Evolutionary conservation across 1,140 invertebrate species (phyloP), one percentile per base, ranked within the genome.

Genomic region (Zaprionus taronus): DNA sequence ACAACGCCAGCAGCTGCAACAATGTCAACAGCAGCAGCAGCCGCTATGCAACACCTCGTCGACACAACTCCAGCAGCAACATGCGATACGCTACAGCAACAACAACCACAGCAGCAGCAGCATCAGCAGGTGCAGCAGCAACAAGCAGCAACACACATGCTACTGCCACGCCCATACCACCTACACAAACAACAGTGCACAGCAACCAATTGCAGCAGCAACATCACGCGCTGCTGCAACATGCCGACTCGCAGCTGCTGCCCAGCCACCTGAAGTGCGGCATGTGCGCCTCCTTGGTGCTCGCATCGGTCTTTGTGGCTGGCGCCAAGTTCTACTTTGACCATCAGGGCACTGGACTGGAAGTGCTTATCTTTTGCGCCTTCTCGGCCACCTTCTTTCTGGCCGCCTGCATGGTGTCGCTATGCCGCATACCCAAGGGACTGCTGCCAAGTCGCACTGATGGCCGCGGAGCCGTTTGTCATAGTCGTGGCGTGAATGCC

Each of bases 241-340:
- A 82, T 34, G 77, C 81, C 11, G 92, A 93, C 34, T 81, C 90
- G 5, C 92, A 93, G 66, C 64, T 93, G 56, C 34, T 95, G 93
- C 94, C 94, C 3, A 93, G 94, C 17, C 94, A 95, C 66, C 81
- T 95, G 14, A 95, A 95, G 80, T 96, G 95, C 83, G 95, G 95
- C 22, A 94, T 96, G 93, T 95, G 95, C 83, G 95, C 95, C 41
- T 95, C 95, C 1, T 94, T 96, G 75, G 94, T 95, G 14, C 81
- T 96, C 20, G 94, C 94, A 5, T 95, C 95, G 11, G 93, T 95
- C 15, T 95, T 96, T 79, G 93, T 96, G 26, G 95, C 94, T 2
- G 95, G 94, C 22, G 95, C 94, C 0, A 96, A 95, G 90, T 95
- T 95, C 91, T 96, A 96, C 79, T 95, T 96, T 68, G 95, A 95